A percentile compares a stretch with the other conserved stretches of the same genome.
phyloP scores from a whole-genome alignment of 2,888 invertebrate species.

The Mythimna vitellina region DNA sequence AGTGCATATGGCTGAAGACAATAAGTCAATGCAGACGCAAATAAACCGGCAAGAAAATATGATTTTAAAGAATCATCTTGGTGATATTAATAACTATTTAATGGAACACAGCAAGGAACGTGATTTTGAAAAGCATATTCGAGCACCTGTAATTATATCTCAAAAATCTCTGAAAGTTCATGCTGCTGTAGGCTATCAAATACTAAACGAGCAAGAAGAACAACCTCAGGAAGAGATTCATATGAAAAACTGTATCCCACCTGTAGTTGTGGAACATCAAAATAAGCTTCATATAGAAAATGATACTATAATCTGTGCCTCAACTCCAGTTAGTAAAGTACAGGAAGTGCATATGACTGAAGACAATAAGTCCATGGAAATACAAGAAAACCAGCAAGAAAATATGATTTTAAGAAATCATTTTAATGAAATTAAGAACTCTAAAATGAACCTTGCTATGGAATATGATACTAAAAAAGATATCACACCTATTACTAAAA shows the following conservation, averaged over 20 bases:
- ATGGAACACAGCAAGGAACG: neutral
- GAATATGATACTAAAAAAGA: neutral
- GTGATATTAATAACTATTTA: neutral
- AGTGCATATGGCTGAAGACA: neutral
- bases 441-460: neutral
- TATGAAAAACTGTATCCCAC: neutral
- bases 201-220: too few species aligned
- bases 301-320: neutral
- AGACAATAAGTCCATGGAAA: neutral
- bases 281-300: neutral
- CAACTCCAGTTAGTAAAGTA: neutral
- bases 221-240: too few species aligned
- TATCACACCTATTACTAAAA: too few species aligned
- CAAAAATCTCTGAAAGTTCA: neutral
- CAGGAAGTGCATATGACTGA: neutral
- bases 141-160: neutral
- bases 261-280: neutral
- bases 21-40: neutral
- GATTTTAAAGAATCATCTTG: neutral
- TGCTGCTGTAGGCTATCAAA: too few species aligned
- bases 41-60: neutral
- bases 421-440: neutral
- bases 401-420: neutral
- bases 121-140: neutral
- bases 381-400: neutral